Base-by-base conservation (phyloP, 1,140 invertebrate genomes). In the Hyphantria cunea region DNA sequence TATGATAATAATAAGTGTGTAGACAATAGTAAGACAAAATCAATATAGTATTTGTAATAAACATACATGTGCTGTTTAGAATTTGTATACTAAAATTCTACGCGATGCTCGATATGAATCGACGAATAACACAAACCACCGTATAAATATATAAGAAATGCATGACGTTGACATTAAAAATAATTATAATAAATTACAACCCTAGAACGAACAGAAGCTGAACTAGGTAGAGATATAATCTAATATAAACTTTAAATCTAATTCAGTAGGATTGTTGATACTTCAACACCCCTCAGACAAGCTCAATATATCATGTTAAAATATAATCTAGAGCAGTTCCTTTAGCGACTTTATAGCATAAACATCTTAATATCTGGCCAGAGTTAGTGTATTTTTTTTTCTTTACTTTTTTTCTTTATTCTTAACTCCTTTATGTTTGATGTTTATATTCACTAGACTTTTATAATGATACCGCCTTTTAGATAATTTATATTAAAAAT, bases 61-160 rank as follows among this genome's bases (percentile, higher is more conserved):
- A 59, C n/a, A 49, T 49, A 59, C 45, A 59, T 32, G 44, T 12
- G 15, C 45, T 55, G 39, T 56, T 47, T 39, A 39, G 37, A 39
- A 39, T 51, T 12, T 51, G 37, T 42, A 60, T 53, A 62, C 59
- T 62, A 45, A 62, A 63, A 53, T 47, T 39, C 51, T 68, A 64
- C 66, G 49, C 55, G 55, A 68, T 39, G 50, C 55, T 68, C 59
- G 32, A 51, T 17, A 31, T 37, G 56, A 42, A 60, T 50, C 34
- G 14, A 47, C 41, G 7, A 9, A 14, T n/a, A 44, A 17, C 12
- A 44, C 13, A 47, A 44, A 39, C 44, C 9, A 32, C 45, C 11
- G 47, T 12, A 47, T n/a, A 7, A 3, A 56, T 14, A 13, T 47
- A 7, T 32, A 42, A 11, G 32, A 56, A 56, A 47, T 56, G 54